These are phyloP conservation scores for Tarsius wallacei DNA, from an alignment of 2,797 vertebrate species.

Conservation along the genomic window DNA sequence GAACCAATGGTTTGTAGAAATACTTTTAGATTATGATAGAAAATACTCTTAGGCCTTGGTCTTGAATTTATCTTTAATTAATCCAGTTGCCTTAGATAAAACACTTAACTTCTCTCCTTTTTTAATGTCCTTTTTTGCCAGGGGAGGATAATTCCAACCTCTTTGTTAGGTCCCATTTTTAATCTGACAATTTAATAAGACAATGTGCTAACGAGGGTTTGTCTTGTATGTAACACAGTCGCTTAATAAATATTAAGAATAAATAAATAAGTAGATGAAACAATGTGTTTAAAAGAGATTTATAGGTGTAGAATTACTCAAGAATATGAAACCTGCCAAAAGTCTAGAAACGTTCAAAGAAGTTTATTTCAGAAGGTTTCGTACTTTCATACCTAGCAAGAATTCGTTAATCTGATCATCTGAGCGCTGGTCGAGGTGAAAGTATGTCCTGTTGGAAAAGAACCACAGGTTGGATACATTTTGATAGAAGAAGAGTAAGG, in stretches of 20 bases:
- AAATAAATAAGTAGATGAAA: background rate
- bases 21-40: background rate
- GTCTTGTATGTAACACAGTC: background rate
- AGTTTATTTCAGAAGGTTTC: conserved; percentile 3
- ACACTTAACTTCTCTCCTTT: background rate
- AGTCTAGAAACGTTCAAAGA: conserved; percentile 11
- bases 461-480: background rate
- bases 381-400: background rate
- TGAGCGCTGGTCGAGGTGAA: background rate
- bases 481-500: background rate
- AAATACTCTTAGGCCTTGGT: background rate
- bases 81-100: background rate
- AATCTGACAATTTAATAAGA: background rate
- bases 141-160: background rate
- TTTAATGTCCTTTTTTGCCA: conserved; percentile 7
- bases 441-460: background rate
- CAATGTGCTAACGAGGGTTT: background rate
- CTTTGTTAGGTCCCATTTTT: conserved; percentile 50
- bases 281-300: background rate
- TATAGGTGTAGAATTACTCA: background rate
- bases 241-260: conserved; percentile 47
- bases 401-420: background rate
- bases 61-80: conserved; percentile 43
- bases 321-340: background rate
- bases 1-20: background rate